Evolutionary conservation across 2,797 vertebrate species (phyloP).

Genomic region (Anniella stebbinsi): DNA sequence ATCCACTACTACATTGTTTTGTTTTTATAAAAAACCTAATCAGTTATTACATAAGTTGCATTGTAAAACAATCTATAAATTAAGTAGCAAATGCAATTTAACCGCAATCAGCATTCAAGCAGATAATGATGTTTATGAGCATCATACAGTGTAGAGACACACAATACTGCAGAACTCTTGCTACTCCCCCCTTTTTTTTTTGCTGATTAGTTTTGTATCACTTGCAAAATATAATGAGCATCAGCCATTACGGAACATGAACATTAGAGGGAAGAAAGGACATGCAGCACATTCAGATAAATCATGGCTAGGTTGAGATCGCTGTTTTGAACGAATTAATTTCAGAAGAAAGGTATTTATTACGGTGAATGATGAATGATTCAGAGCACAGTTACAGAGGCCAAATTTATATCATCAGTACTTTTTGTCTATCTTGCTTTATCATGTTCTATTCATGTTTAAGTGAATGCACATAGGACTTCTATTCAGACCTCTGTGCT

Average conservation of each 20-base stretch:
- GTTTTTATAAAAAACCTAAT: background rate
- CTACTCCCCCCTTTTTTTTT: background rate
- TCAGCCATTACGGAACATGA: background rate
- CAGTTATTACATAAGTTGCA: slow-evolving; percentile 3
- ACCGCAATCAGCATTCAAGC: slow-evolving; percentile 1
- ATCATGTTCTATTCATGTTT: no score
- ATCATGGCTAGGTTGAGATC: background rate
- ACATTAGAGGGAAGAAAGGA: background rate
- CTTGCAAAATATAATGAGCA: background rate
- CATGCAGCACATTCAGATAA: background rate
- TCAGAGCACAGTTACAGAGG: background rate
- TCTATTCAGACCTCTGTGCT: no score
- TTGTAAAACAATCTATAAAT: slow-evolving; percentile 30
- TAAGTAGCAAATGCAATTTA: slow-evolving; percentile 17
- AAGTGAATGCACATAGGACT: no score
- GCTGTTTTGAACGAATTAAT: background rate
- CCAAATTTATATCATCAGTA: no score
- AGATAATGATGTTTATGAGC: slow-evolving; percentile 12
- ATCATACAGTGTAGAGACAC: slow-evolving; percentile 1
- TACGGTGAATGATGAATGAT: background rate
- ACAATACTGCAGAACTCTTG: background rate
- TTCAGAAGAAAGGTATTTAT: background rate
- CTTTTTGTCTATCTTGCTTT: background rate
- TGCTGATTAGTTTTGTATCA: slow-evolving; percentile 5
- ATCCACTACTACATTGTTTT: background rate